Evolutionary conservation across 2,888 invertebrate genomes (phyloP), one percentile per base, ranked within the genome.

Genomic region (Chloroclysta siterata): DNA sequence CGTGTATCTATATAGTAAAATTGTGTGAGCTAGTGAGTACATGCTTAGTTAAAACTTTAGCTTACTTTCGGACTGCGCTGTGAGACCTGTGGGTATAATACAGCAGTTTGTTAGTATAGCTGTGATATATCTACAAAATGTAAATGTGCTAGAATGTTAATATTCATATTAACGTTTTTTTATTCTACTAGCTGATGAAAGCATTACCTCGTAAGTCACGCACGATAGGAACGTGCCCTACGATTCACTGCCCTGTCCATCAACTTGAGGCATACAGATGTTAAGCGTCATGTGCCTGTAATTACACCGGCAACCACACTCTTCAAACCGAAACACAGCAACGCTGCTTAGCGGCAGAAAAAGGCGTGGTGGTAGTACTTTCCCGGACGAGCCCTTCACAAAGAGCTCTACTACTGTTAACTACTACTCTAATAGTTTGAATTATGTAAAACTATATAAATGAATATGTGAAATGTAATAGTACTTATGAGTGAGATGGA

Each of bases 1-100:
- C 22, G 22, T 22, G 53, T 44, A 48, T 46, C 56, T 61, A 63
- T 60, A 60, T 53, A 22, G 64, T 44, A 60, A 53, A 66, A 72
- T 57, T 72, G 69, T 65, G 73, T 73, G 70, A 73, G 72, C 74
- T 78, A 78, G 44, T 22, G 22, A 14, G 73, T 72, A 78, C 91
- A 91, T 91, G 91, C 90, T 84, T 78, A 83, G 72, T 82, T 80
- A 70, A 69, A 73, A 77, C 65, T 77, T 73, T 80, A 76, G 84
- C 92, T 93, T 93, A 93, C 92, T 93, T 89, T 93, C 92, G 79
- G 92, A 90, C 90, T 89, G 83, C 87, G 79, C 84, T 80, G 92
- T 92, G 85, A 93, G 92, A 92, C 92, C 92, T 93, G 92, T 86
- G 91, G 80, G 59, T 63, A 58, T 63, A 91, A 90, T 85, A 90